Base-by-base conservation (phyloP, 2,113 vertebrate genomes). In the Ciconia maguari region DNA sequence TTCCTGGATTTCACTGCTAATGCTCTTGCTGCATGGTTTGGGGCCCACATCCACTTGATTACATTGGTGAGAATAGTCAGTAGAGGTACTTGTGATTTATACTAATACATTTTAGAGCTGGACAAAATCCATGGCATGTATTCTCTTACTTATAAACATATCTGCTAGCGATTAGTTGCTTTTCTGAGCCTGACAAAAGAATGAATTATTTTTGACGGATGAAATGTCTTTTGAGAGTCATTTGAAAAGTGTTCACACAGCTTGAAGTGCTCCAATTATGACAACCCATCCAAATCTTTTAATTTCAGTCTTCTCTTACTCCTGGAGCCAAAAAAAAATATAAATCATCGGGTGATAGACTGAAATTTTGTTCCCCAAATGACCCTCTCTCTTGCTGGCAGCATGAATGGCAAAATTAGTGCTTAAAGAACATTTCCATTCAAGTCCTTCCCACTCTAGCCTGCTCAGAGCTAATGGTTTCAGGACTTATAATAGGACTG, bases 171-270 rank as follows among this genome's bases (percentile, higher is more conserved):
- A 95, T 95, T 83, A 93, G 88, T 94, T 94, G 76, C 88, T 88
- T 95, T 97, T 91, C 79, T 76, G 70, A 93, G 83, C 36, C 86
- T 94, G 90, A 97, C 90, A 95, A 97, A 91, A 68, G 77, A 95
- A 70, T 46, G 66, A 91, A 90, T 94, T 95, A 64, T 83, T 94
- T 93, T 74, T 95, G 94, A 95, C 10, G 49, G 87, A 88, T 91
- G 58, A 94, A 96, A 83, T 58, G 55, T 83, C 91, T 92, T 91
- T 90, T 72, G 84, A 94, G 94, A 96, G 79, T 85, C 38, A 64
- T 93, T 96, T 94, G 82, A 93, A 96, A 95, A 94, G 70, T 5
- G 1, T 66, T 96, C 15, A 4, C 8, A 0, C 93, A 94, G 91
- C 81, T 91, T 96, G 54, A 76, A 83, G 75, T 52, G 55, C 62